Evolutionary conservation across 2,113 vertebrate genomes (phyloP).

Genomic region (Melanerpes aurifrons): DNA sequence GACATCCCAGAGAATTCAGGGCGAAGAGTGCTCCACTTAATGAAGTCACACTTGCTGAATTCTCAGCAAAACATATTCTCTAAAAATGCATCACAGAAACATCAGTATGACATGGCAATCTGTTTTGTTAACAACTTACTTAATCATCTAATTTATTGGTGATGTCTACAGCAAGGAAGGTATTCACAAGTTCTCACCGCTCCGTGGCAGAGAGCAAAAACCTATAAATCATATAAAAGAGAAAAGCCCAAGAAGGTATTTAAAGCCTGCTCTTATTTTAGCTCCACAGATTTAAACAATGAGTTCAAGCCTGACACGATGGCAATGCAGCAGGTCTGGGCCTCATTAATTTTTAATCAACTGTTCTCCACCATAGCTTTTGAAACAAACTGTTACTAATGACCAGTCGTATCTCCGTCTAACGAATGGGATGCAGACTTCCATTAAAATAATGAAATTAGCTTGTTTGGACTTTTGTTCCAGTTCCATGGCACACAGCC

Average conservation of each 20-base stretch:
- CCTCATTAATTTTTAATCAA: conserved; percentile 79
- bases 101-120: background rate
- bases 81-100: background rate
- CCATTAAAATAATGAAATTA: conserved; percentile 81
- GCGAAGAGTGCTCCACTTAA: background rate
- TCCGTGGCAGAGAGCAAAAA: background rate
- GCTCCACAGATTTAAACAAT: background rate
- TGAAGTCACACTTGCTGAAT: background rate
- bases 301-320: background rate
- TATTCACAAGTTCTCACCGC: background rate
- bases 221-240: background rate
- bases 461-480: conserved; percentile 73
- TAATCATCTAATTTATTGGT: background rate
- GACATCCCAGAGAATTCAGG: background rate
- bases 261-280: conserved; percentile 24
- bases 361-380: conserved; percentile 73
- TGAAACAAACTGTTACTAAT: conserved; percentile 81
- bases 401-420: conserved; percentile 77
- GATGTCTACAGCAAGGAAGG: background rate
- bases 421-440: conserved; percentile 76
- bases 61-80: background rate
- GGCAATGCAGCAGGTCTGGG: conserved; percentile 27
- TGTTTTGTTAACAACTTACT: conserved; percentile 3
- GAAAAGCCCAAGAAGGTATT: background rate
- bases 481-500: conserved; percentile 56